Base-by-base conservation (phyloP, 2,113 vertebrate species). In the Anseranas semipalmata region DNA sequence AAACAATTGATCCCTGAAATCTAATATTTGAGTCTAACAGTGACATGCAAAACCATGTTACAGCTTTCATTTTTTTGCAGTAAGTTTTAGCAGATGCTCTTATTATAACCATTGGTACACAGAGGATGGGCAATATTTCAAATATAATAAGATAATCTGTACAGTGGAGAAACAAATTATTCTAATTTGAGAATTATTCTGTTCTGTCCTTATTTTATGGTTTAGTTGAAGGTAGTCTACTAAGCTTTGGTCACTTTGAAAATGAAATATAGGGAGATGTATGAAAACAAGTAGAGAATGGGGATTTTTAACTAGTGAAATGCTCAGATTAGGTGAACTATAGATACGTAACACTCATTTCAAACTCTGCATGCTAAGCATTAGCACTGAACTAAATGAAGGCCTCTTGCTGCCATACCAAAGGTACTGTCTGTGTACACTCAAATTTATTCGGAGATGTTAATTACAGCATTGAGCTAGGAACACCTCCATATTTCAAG, bases 401-500 rank as follows among this genome's bases (percentile, higher is more conserved):
- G 35, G 41, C 62, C 20, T 75, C 30, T 82, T 90, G 74, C 41
- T 67, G 56, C 70, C 15, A 12, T 41, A 32, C 7, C 9, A 70
- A 70, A 32, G 37, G 21, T 94, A 71, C 45, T 22, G 48, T 72
- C 48, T 72, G 33, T 27, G 8, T 58, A 45, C 30, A 43, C 27
- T 93, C 43, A 28, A 32, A 35, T n/a, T 66, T 85, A 89, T 92
- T 88, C 67, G 59, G 75, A 46, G 55, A 60, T 68, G 87, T 82
- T 90, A 87, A 93, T 87, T 82, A 60, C 28, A 63, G 33, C n/a
- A 67, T 3, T 46, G 52, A 75, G 50, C 46, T 87, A 50, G 89
- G 76, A 84, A 63, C 28, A 17, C 45, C 83, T 96, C 70, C 52
- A 33, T 94, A 41, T 81, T 93, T 91, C 81, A 85, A 95, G 87